A percentile compares a stretch with the other conserved stretches of the same genome.
Conservation (phyloP, 2,888 invertebrate genomes). For the Metopia argyrocephala region DNA sequence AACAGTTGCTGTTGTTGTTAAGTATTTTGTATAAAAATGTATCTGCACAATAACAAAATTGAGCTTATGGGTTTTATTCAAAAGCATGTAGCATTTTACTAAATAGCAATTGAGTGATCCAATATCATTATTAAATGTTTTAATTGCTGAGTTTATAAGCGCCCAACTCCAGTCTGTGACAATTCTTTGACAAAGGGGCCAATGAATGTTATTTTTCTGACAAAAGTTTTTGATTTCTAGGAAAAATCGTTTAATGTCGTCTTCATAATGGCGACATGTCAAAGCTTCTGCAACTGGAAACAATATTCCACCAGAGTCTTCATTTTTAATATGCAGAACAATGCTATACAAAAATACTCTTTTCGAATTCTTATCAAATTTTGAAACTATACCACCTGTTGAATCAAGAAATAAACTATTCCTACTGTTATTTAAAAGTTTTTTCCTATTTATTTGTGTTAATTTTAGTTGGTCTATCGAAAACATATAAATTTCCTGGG, state of each 20-base stretch:
- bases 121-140: slow-evolving; percentile 11
- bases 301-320: neutral
- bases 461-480: neutral
- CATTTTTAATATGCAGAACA: neutral
- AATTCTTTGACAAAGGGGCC: slow-evolving; percentile 18
- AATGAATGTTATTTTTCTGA: neutral
- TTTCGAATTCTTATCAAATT: neutral
- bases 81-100: neutral
- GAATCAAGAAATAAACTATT: slow-evolving; percentile 3
- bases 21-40: too few relatives aligned
- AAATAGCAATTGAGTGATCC: neutral
- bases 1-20: too few relatives aligned
- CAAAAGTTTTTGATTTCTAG: neutral
- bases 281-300: slow-evolving; percentile 17
- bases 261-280: neutral
- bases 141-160: neutral
- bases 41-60: slow-evolving; percentile 9
- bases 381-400: slow-evolving; percentile 1
- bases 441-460: neutral
- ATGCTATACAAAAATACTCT: slow-evolving; percentile 3
- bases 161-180: slow-evolving; percentile 10
- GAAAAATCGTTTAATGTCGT: slow-evolving; percentile 3
- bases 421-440: neutral
- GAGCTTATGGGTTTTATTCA: neutral
- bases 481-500: slow-evolving; percentile 1